Percentiles rank a stretch among this genome's conserved stretches.
phyloP scores from a whole-genome alignment of 2,797 vertebrate species.

The Aselliscus stoliczkanus region DNA sequence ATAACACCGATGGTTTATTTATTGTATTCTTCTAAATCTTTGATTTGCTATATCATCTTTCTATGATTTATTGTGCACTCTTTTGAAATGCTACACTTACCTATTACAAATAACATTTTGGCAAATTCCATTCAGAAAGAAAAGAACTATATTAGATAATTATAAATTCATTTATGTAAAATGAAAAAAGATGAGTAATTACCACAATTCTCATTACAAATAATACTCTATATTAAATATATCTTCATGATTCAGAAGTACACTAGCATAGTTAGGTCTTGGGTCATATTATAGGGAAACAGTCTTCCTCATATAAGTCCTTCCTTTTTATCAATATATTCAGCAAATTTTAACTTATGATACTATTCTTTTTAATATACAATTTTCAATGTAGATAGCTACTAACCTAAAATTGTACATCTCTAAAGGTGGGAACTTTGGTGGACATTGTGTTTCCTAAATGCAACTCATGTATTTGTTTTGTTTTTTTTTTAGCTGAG shows the following conservation, averaged over 20 bases:
- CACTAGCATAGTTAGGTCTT: background rate
- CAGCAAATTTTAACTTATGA: background rate
- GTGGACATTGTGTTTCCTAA: background rate
- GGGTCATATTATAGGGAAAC: background rate
- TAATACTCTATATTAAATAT: background rate
- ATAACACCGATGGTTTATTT: background rate
- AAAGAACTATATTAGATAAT: background rate
- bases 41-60: background rate
- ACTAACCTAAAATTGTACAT: background rate
- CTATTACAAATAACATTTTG: background rate
- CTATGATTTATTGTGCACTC: background rate
- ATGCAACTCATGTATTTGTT: background rate
- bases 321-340: background rate
- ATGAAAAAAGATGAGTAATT: background rate
- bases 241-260: background rate
- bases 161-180: background rate
- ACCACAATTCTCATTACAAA: background rate
- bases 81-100: background rate
- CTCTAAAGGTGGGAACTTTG: background rate
- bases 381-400: background rate
- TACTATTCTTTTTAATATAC: background rate
- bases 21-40: background rate
- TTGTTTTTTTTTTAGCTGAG: background rate
- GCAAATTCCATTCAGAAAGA: background rate
- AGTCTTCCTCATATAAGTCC: background rate